Conservation (phyloP, 2,797 vertebrate genomes). For the Oreochromis grahami region DNA sequence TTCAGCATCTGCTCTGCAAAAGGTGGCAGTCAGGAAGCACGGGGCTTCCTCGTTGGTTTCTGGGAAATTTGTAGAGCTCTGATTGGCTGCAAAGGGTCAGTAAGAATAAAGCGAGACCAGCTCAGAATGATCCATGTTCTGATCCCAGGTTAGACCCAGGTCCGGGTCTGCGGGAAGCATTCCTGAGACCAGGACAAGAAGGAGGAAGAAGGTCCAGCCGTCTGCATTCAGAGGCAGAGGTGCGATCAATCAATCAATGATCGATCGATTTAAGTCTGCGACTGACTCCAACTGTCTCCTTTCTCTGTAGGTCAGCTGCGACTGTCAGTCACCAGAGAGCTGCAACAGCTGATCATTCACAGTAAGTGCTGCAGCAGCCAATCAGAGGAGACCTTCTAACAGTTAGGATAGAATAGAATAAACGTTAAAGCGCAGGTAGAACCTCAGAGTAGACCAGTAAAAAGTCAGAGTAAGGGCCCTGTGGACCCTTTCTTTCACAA, state of each 20-base stretch:
- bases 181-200: background rate
- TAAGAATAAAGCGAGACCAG: background rate
- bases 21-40: background rate
- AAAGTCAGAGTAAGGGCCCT: background rate
- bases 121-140: background rate
- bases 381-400: background rate
- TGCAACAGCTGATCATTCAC: conserved; percentile 13
- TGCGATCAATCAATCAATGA: background rate
- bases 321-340: conserved; percentile 38
- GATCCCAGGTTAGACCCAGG: background rate
- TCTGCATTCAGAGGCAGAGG: conserved; percentile 50
- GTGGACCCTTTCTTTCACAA: too few species aligned
- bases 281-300: background rate
- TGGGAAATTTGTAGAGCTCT: background rate
- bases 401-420: background rate
- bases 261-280: background rate
- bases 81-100: background rate
- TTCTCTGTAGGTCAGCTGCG: conserved; percentile 32
- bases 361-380: conserved; percentile 23
- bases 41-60: background rate
- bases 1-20: background rate
- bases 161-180: background rate
- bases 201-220: conserved; percentile 34
- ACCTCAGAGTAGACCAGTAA: background rate
- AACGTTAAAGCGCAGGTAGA: background rate